Evolutionary conservation across 2,797 vertebrate genomes (phyloP), one percentile per base, ranked within the genome.

Genomic region (Orestias chungarensis): DNA sequence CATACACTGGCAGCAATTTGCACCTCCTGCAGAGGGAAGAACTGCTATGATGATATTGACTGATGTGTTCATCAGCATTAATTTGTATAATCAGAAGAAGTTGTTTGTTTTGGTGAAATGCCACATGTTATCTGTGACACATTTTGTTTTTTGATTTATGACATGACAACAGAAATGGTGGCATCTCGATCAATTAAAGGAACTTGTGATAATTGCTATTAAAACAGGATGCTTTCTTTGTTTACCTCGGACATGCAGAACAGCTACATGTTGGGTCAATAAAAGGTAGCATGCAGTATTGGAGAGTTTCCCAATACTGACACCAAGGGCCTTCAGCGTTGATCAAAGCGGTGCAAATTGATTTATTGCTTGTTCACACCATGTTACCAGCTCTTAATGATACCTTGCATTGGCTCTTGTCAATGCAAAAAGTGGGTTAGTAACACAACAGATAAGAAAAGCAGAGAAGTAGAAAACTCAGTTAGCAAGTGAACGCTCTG

Each of bases 61-160:
- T 88, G 87, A 90, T 91, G 79, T 82, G 29, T 74, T 92, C 82
- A 86, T 93, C 84, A 89, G 83, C 87, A 88, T 92, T 84, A 83
- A 40, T 81, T 71, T 78, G 69, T 70, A 74, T 76, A 43, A 35
- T 68, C 61, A 54, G 75, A 80, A 33, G 75, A 69, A 14, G 62
- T 59, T 6, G 27, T 76, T 80, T 76, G 70, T 80, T 71, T 78
- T 57, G 83, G 79, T 62, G 75, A 62, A 57, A 11, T 67, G 74
- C 76, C 83, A 86, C 85, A 80, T 80, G 79, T 84, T 86, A 80
- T 76, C 3, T 55, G 38, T 15, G 68, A 75, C 55, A 49, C 43
- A 3, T 68, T 80, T 70, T 40, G 5, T n/a, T 74, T 64, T 68
- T 72, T 40, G 25, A 64, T 67, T 70, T 10, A 27, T 20, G 40